Conservation (phyloP, 2,888 invertebrate genomes). For the Drosophila nigritarsus region DNA sequence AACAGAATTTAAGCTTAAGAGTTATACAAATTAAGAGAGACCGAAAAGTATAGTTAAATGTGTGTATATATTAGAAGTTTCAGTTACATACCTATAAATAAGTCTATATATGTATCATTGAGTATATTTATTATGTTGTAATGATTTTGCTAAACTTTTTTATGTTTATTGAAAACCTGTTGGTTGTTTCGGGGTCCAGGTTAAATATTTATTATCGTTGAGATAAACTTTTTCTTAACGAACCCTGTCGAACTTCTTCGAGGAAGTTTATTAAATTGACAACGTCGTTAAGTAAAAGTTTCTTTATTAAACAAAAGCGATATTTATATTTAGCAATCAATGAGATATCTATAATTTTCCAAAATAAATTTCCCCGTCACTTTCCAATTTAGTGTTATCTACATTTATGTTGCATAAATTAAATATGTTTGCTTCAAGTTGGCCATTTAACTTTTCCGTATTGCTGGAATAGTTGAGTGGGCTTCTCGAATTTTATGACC, state of each 20-base stretch:
- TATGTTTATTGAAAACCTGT: neutral
- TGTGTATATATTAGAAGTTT: too few species aligned
- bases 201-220: neutral
- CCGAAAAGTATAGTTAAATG: neutral
- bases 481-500: conserved; percentile 6
- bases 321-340: neutral
- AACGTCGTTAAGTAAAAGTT: conserved; percentile 1
- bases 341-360: neutral
- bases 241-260: neutral
- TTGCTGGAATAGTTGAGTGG: neutral
- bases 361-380: neutral
- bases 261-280: too few species aligned
- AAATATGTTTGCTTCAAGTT: conserved; percentile 10
- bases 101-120: too few species aligned
- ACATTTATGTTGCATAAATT: conserved; percentile 10
- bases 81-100: too few species aligned
- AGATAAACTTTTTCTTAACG: neutral
- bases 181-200: neutral
- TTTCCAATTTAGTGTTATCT: neutral
- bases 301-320: neutral
- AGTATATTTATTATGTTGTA: neutral
- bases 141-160: neutral
- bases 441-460: conserved; percentile 1
- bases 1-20: neutral
- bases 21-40: neutral